Base-by-base conservation (phyloP, 2,888 invertebrate species). In the Sinelater perroti region DNA sequence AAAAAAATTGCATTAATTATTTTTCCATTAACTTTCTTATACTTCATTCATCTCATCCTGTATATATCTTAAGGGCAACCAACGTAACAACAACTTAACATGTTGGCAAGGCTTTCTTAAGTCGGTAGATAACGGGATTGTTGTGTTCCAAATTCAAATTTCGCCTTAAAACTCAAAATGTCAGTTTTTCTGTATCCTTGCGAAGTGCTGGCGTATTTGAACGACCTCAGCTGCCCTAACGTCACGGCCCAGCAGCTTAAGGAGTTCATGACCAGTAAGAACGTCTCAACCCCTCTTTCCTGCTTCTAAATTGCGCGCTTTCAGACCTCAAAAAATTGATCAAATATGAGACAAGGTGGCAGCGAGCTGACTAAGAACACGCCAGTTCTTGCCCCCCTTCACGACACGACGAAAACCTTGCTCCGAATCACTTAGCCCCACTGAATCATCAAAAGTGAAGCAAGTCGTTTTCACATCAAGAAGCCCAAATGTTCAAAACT, bases 241-340 rank as follows among this genome's bases (percentile, higher is more conserved):
- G 86, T 92, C 65, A 87, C 86, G 58, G 86, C 87, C 11, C 83
- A 86, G 74, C 88, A 90, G 71, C 79, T 91, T 49, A 89, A 90
- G 79, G 87, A 86, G 73, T 91, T 92, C 75, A 87, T 91, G 71
- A 87, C 85, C 83, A 91, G 91, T 90, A 79, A 72, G 60, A 42
- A 8, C 21, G 10, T 18, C 11, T 31, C 24, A 36, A 50, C 31
- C 30, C 5, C 18, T 31, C 31, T 16, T 13, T 28, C n/a, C n/a
- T n/a, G n/a, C n/a, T n/a, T n/a, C n/a, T n/a, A n/a, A 7, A 13
- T 16, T 64, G 36, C 42, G 54, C 16, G 13, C n/a, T 60, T 78
- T 80, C 73, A 89, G 89, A 89, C 78, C 77, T 89, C 45, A 89
- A 88, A 72, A 83, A 83, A 64, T 73, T 86, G 4, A 85, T 88